phyloP scores from a whole-genome alignment of 2,888 invertebrate species.

The Dusona sp. region DNA sequence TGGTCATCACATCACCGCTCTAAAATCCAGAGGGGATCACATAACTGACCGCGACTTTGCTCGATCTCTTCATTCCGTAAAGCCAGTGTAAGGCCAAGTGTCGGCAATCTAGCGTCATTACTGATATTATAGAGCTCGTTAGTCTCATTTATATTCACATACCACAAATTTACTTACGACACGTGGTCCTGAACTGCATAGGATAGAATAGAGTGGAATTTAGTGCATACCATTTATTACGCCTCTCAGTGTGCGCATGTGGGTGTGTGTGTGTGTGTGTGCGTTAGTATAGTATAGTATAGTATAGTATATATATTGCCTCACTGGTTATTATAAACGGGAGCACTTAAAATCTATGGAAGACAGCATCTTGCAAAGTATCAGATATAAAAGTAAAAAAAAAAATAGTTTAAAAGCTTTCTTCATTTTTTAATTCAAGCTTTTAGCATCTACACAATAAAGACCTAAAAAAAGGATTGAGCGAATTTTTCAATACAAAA shows the following conservation, averaged over 20 bases:
- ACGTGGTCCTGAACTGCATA: background rate
- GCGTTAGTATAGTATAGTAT: background rate
- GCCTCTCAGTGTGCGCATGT: background rate
- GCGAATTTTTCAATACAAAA: background rate
- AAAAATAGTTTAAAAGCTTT: background rate
- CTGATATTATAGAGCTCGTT: constrained; percentile 84
- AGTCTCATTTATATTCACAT: constrained; percentile 84
- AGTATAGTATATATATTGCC: background rate
- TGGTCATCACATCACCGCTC: constrained; percentile 67
- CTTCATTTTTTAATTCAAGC: background rate
- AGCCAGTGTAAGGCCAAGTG: constrained; percentile 47
- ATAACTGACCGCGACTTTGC: constrained; percentile 72
- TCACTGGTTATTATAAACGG: background rate
- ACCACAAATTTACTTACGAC: constrained; percentile 52
- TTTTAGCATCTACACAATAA: background rate
- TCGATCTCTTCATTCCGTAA: constrained; percentile 23
- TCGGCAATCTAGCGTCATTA: constrained; percentile 84
- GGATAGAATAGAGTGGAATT: constrained; percentile 3
- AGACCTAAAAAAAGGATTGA: background rate
- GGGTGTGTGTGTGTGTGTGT: background rate
- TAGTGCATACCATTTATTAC: background rate
- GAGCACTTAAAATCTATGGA: background rate
- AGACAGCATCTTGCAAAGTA: background rate
- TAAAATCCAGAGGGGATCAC: constrained; percentile 75
- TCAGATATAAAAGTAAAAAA: background rate